Evolutionary conservation across 1,140 invertebrate genomes (phyloP).

Genomic region (Macrobrachium nipponense): DNA sequence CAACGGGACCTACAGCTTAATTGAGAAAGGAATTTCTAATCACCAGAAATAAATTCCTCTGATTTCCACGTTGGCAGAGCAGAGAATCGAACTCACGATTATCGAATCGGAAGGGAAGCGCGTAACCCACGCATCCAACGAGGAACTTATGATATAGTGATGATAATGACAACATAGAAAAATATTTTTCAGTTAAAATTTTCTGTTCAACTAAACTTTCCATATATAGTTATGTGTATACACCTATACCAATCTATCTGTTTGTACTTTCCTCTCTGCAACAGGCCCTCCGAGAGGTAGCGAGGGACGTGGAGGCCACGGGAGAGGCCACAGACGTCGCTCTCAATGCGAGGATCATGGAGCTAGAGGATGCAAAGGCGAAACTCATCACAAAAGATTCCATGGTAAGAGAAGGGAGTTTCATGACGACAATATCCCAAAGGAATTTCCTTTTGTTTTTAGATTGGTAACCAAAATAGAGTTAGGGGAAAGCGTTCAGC

Average conservation of each 20-base stretch:
- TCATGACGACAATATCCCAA: background rate
- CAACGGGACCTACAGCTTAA: too few species aligned
- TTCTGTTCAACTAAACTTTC: too few species aligned
- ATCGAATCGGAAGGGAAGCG: too few species aligned
- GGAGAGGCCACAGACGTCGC: constrained; percentile 39
- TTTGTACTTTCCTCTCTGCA: background rate
- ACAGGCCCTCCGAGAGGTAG: constrained; percentile 42
- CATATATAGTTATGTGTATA: background rate
- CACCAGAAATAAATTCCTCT: too few species aligned
- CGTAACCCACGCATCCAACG: too few species aligned
- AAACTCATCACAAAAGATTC: constrained; percentile 30
- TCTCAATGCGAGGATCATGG: constrained; percentile 30
- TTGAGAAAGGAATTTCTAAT: too few species aligned
- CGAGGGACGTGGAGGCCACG: constrained; percentile 25
- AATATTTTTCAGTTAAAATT: too few species aligned
- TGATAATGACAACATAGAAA: too few species aligned
- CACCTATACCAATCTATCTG: background rate
- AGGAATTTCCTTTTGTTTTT: background rate
- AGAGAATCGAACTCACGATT: too few species aligned
- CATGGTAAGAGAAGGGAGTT: constrained; percentile 7
- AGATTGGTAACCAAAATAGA: background rate
- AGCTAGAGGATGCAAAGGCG: constrained; percentile 49
- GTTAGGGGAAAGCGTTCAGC: background rate
- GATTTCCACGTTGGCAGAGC: too few species aligned
- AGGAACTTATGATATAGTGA: too few species aligned